Evolutionary conservation across 2,113 vertebrate genomes (phyloP), one percentile per base, ranked within the genome.

Genomic region (Hoplias malabaricus): DNA sequence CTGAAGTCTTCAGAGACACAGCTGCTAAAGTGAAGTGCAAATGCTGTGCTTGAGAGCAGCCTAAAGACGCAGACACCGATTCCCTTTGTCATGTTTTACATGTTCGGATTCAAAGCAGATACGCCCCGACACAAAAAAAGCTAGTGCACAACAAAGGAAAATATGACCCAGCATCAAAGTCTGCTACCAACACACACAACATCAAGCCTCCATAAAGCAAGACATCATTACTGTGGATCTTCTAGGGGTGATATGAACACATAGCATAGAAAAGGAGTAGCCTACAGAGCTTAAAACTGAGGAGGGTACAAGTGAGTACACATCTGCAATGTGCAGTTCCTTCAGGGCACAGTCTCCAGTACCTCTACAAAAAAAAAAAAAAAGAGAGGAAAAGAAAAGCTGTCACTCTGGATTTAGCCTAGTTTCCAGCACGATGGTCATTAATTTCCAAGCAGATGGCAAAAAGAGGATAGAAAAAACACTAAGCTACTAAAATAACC

Each of bases 391-490:
- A 50, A 61, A 42, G 48, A 33, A 65, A 76, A 73, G n/a, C 86
- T 86, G 89, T 90, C 90, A 88, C 84, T 90, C 88, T 84, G 83
- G 89, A 90, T 90, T 90, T 90, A 91, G 87, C 90, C 88, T 88
- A 90, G 83, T 90, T 90, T 90, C 83, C 86, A 89, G 86, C 88
- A 84, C 84, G 84, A 61, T 36, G 59, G 59, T 82, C 88, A 90
- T 91, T 91, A 83, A 91, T 91, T 90, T 91, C 86, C 90, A 88
- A 92, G 89, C 88, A 90, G 90, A 90, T 89, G 88, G 88, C 46
- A 14, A 78, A 86, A 84, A 84, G 80, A 75, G 29, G 42, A 57
- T 13, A 13, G 21, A 34, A 61, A 81, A 78, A 77, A 31, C 78
- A 75, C 79, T 86, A 86, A 88, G 79, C 90, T 84, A 85, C 73